Base-by-base conservation (phyloP, 2,797 vertebrate species). In the Tragelaphus eurycerus region DNA sequence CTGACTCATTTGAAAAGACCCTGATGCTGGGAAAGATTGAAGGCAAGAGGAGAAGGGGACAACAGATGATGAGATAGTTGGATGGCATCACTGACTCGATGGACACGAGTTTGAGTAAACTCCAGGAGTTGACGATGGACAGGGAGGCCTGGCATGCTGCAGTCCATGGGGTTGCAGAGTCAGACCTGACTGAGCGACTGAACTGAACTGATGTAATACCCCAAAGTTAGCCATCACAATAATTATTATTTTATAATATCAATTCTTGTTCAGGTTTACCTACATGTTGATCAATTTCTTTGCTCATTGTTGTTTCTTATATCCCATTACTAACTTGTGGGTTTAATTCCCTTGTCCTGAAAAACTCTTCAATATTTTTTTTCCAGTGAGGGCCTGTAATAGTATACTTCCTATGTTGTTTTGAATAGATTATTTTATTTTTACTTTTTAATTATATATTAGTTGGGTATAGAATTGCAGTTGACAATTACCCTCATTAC, bases 251-350 rank as follows among this genome's bases (percentile, higher is more conserved):
- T 82, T 43, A 64, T 34, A 59, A 13, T 89, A 74, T 96, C 11
- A 81, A 29, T 62, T 34, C 7, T 71, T 93, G 21, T 89, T 93
- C 79, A 89, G 34, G 89, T 93, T 89, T 92, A 78, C 27, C 46
- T 93, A 62, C 11, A 89, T 34, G 13, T 31, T 95, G 67, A 94
- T 50, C 13, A 90, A 54, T 90, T 76, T 52, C 29, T 90, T 88
- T 88, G 8, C n/a, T 90, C 21, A 16, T 21, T 88, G 38, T 54
- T 34, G 3, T 85, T 88, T 96, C 38, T 93, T 7, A 60, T 23
- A 38, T 48, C 11, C 7, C 34, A 91, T 76, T 96, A 52, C 38
- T 52, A 76, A 85, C 11, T 25, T 90, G 54, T 93, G n/a, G 7
- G 34, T 84, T 90, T 43, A 87, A 64, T 93, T 78, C 15, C 90